Conservation (phyloP, 2,797 vertebrate genomes). For the Mormyrops attenuatus region DNA sequence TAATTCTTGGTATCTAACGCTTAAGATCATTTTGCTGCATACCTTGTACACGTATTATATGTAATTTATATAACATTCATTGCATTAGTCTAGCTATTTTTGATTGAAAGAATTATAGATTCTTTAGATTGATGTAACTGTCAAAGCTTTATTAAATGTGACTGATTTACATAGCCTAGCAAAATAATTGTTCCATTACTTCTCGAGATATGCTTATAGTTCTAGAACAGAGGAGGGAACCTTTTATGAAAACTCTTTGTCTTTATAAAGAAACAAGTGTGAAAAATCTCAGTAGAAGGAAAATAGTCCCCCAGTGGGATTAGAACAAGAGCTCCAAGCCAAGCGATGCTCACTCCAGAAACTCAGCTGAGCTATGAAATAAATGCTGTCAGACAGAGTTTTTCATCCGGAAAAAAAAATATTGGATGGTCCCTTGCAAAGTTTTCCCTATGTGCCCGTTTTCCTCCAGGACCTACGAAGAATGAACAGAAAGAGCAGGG, state of each 20-base stretch:
- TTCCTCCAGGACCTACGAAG: background rate
- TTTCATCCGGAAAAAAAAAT: background rate
- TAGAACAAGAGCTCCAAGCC: background rate
- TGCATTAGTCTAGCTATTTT: background rate
- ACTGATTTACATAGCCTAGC: background rate
- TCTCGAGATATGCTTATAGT: background rate
- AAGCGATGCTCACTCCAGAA: background rate
- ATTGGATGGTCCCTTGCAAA: background rate
- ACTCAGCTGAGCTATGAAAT: background rate
- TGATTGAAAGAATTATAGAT: background rate
- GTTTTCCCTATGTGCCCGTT: background rate
- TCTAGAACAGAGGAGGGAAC: background rate
- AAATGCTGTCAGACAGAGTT: background rate
- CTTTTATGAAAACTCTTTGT: background rate
- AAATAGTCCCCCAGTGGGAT: background rate
- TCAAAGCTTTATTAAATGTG: background rate
- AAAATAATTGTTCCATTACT: background rate
- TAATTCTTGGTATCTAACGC: background rate
- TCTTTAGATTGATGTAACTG: background rate
- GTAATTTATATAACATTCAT: background rate
- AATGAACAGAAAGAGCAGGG: background rate
- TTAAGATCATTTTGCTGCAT: background rate
- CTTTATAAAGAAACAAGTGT: background rate
- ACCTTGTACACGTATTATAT: too few relatives aligned
- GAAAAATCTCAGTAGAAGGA: conserved; percentile 7